Conservation (phyloP, 2,113 vertebrate species). For the Eulemur rufifrons region DNA sequence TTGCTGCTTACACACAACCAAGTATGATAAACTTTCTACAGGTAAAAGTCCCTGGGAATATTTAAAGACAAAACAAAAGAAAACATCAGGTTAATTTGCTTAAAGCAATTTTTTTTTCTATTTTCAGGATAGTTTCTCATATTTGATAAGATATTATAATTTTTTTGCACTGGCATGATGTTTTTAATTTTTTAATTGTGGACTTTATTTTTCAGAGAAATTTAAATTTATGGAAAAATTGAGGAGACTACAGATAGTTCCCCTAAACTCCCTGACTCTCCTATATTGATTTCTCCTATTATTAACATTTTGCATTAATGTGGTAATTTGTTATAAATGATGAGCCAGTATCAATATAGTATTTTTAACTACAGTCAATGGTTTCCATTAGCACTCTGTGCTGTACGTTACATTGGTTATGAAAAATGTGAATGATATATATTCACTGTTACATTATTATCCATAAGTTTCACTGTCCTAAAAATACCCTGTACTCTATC, state of each 20-base stretch:
- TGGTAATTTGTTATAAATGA: background rate
- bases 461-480: background rate
- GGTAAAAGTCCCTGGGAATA: background rate
- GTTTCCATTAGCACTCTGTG: background rate
- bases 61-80: background rate
- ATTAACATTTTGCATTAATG: background rate
- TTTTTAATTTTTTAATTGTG: background rate
- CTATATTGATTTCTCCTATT: background rate
- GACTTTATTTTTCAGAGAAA: background rate
- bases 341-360: background rate
- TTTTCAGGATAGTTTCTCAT: background rate
- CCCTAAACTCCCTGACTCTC: background rate
- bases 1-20: background rate
- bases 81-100: background rate
- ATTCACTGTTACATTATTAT: background rate
- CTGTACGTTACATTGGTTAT: background rate
- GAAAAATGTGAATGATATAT: background rate
- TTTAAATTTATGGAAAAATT: background rate
- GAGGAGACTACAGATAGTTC: background rate
- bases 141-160: background rate
- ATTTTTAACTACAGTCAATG: background rate
- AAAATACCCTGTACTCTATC: background rate
- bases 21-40: background rate
- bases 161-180: background rate
- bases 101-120: background rate